Evolutionary conservation across 2,888 invertebrate genomes (phyloP).

Genomic region (Calliscelio sp.): DNA sequence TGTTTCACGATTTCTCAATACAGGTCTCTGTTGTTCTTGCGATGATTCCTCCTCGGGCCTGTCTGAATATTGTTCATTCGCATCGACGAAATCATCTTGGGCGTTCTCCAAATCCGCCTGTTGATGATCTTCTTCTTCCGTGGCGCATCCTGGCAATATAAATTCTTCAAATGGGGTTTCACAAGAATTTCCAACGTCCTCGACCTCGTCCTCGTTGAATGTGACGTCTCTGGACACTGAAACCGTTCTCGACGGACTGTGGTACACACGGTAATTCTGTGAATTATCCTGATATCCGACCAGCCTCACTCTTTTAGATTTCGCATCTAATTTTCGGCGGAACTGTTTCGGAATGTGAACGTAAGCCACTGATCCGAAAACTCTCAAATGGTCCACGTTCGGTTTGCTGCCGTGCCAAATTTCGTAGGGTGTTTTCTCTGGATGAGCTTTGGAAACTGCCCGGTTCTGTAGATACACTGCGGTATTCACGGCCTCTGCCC

Average conservation of each 20-base stretch:
- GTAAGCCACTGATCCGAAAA: too few species aligned
- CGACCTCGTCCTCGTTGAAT: conserved; percentile 31
- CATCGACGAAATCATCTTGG: too few species aligned
- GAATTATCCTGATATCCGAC: conserved; percentile 65
- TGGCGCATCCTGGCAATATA: neutral
- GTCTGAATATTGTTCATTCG: too few species aligned
- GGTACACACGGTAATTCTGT: neutral
- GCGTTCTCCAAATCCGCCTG: too few species aligned
- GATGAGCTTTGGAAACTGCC: neutral
- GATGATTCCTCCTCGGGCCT: too few species aligned
- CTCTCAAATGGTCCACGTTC: too few species aligned
- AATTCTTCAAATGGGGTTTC: too few species aligned
- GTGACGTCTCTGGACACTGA: conserved; percentile 20
- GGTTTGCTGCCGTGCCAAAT: conserved; percentile 59
- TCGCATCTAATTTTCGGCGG: conserved; percentile 64
- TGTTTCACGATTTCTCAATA: too few species aligned
- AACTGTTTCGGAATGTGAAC: too few species aligned
- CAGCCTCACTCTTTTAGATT: conserved; percentile 62
- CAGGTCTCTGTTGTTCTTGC: too few species aligned
- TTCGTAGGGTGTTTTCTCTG: conserved; percentile 62
- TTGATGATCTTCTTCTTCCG: too few species aligned
- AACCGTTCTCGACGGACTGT: too few species aligned
- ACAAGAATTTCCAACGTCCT: neutral
- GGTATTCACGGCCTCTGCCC: conserved; percentile 42
- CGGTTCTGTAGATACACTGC: conserved; percentile 5